These are phyloP conservation scores for Hippocampus zosterae DNA, from an alignment of 2,113 vertebrate species.

Conservation along the genomic window DNA sequence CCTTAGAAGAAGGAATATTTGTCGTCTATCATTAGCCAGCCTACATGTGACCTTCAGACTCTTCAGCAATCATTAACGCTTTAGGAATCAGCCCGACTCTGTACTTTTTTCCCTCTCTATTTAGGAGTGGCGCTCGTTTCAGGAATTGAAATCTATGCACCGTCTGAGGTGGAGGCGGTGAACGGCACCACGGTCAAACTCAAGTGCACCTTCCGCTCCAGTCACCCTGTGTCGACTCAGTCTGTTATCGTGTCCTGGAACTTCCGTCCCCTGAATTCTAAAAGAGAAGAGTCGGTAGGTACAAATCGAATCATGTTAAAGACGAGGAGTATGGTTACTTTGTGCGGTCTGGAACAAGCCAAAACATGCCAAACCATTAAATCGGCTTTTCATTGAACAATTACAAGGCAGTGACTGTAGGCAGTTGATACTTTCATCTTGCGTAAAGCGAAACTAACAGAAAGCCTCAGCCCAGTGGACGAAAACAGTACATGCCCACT, in stretches of 20 bases:
- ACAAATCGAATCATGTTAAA: not conserved
- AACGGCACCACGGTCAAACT: constrained; percentile 83
- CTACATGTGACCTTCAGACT: not conserved
- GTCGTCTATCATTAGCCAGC: not conserved
- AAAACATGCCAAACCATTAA: not conserved
- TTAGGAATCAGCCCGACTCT: not conserved
- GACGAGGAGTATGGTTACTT: not conserved
- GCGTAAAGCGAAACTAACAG: too few species aligned
- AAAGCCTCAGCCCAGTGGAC: too few species aligned
- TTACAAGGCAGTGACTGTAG: not conserved
- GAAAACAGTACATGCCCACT: too few species aligned
- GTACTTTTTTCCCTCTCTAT: constrained; percentile 1
- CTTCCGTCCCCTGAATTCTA: constrained; percentile 73
- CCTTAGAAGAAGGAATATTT: not conserved
- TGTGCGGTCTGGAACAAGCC: not conserved
- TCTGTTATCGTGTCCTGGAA: constrained; percentile 78
- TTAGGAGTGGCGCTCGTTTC: constrained; percentile 62
- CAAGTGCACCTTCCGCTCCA: constrained; percentile 86
- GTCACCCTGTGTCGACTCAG: constrained; percentile 50
- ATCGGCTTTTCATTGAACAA: too few species aligned
- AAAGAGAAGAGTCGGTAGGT: constrained; percentile 76
- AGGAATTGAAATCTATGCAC: constrained; percentile 76
- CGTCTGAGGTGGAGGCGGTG: constrained; percentile 70
- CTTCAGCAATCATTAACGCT: not conserved
- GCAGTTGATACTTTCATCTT: not conserved